Conservation (phyloP, 2,888 invertebrate species). For the Drosophila gaucha region DNA sequence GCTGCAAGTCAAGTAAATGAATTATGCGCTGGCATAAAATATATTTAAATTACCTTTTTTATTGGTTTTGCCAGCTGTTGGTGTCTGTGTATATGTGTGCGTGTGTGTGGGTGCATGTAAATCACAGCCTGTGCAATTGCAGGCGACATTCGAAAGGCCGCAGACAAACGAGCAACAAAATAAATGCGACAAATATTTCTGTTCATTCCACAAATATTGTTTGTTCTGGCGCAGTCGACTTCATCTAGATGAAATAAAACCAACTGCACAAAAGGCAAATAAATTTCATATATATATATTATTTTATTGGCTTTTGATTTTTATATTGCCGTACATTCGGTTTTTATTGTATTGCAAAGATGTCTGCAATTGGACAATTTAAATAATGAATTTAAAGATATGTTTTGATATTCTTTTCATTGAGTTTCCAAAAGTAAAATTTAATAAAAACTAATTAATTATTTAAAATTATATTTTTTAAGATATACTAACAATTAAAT, state of each 20-base stretch:
- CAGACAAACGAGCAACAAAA: constrained; percentile 34
- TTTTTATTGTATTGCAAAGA: constrained; percentile 4
- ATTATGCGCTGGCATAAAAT: constrained; percentile 38
- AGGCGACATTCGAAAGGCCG: constrained; percentile 48
- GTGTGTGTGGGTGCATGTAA: constrained; percentile 6
- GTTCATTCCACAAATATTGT: constrained; percentile 39
- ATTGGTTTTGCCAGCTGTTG: constrained; percentile 20
- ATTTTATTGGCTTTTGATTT: constrained; percentile 66
- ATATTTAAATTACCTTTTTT: constrained; percentile 39
- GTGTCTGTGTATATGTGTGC: background rate
- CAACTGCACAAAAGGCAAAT: constrained; percentile 23
- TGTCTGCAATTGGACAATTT: background rate
- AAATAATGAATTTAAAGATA: constrained; percentile 3
- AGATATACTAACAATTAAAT: too few species aligned
- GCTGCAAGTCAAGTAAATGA: constrained; percentile 36
- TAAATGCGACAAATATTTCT: constrained; percentile 42
- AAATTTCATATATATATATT: constrained; percentile 47
- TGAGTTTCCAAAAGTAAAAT: background rate
- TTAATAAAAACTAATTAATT: too few species aligned
- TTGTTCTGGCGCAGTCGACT: constrained; percentile 36
- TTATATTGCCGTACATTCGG: constrained; percentile 43
- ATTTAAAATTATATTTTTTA: too few species aligned
- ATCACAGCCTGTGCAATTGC: constrained; percentile 52
- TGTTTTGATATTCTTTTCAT: background rate
- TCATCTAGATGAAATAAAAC: constrained; percentile 14